Evolutionary conservation across 2,888 invertebrate genomes (phyloP), one percentile per base, ranked within the genome.

Genomic region (Pilophorus perplexus): DNA sequence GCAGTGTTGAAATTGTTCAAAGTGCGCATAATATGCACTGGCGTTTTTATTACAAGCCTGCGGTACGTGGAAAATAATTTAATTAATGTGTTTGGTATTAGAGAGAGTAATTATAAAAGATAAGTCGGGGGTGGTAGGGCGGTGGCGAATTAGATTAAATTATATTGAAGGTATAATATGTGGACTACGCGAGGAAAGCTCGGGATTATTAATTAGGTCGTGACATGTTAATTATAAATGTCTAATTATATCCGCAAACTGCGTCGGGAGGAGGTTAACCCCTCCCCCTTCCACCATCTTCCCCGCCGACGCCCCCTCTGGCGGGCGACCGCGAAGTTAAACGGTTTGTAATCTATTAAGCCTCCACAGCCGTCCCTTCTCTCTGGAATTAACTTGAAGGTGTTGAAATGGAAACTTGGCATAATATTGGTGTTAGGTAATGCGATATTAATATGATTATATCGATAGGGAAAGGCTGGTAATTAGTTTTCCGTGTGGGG

Each of bases 161-260:
- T 33, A 12, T 33, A 33, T 33, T 8, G 33, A 33, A 8, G 33
- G 33, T 33, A 33, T 33, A 33, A 8, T 33, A 33, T 33, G n/a
- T n/a, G n/a, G n/a, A n/a, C n/a, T n/a, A n/a, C n/a, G n/a, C n/a
- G n/a, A n/a, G n/a, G n/a, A 33, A 6, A 33, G 33, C 33, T 8
- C 6, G 33, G 23, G 48, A 28, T 46, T 46, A 62, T 46, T 62
- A 62, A 62, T 62, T 46, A 46, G 62, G 33, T 62, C 46, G 33
- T 28, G 62, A 62, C 62, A 62, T 23, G 62, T 62, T 62, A 62
- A 62, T 62, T 62, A 62, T 46, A 48, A 62, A 46, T 46, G 62
- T 46, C 44, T 62, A 46, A 62, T 62, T 62, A 62, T 62, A 62
- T 62, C 25, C 46, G 52, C 52, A 14, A 52, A 52, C 25, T 27